Percentiles rank a stretch among this genome's conserved stretches.
Conservation (phyloP, 2,888 invertebrate genomes). For the Heliconius hortense region DNA sequence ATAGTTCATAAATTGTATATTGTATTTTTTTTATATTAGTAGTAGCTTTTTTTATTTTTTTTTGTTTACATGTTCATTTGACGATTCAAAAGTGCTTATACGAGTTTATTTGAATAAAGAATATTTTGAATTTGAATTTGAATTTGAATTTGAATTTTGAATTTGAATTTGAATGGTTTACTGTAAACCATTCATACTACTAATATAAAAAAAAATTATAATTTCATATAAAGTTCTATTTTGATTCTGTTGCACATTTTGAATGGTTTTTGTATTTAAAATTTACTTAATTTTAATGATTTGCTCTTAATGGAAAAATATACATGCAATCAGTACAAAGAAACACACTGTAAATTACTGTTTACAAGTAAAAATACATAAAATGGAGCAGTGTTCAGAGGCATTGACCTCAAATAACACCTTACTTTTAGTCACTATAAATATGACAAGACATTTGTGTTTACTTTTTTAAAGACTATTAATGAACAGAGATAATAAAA, state of each 20-base stretch:
- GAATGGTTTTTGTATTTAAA: not conserved
- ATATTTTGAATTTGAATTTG: too few species aligned
- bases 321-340: not conserved
- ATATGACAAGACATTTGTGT: not conserved
- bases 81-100: too few species aligned
- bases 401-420: constrained; percentile 13
- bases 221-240: too few species aligned
- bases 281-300: not conserved
- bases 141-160: too few species aligned
- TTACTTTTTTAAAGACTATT: not conserved
- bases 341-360: not conserved
- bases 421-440: not conserved
- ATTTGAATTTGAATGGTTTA: too few species aligned
- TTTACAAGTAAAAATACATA: constrained; percentile 2
- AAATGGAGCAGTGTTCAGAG: not conserved
- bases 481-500: not conserved
- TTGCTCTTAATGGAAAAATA: not conserved
- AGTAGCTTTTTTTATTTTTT: too few species aligned
- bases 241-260: too few species aligned
- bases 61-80: too few species aligned
- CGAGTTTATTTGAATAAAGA: too few species aligned
- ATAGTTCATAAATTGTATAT: not conserved
- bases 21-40: too few species aligned
- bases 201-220: too few species aligned
- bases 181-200: too few species aligned